phyloP scores from a whole-genome alignment of 2,888 invertebrate genomes.

The Cephus nigrinus region DNA sequence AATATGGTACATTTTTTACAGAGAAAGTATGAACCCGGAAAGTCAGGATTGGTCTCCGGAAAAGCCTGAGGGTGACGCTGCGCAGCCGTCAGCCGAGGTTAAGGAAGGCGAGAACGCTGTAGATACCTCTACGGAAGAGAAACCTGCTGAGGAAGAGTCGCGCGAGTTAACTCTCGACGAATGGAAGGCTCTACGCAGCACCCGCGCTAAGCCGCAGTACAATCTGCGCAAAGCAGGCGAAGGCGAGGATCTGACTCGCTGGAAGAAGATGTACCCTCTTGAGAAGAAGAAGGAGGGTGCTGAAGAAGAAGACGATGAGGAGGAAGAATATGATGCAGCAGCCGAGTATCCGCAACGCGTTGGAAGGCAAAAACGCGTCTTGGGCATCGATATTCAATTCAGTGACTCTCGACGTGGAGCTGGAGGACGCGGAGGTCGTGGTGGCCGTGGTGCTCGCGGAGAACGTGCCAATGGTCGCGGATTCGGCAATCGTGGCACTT shows the following conservation, averaged over 20 bases:
- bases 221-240: conserved; percentile 95
- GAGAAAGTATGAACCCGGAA: conserved; percentile 61
- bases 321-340: conserved; percentile 76
- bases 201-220: conserved; percentile 85
- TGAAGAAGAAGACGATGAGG: conserved; percentile 76
- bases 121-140: conserved; percentile 62
- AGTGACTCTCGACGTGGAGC: conserved; percentile 82
- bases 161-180: conserved; percentile 93
- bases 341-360: conserved; percentile 87
- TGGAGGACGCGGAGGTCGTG: conserved; percentile 73
- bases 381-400: conserved; percentile 90
- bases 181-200: conserved; percentile 89
- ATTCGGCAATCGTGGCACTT: conserved; percentile 59
- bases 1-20: conserved; percentile 24
- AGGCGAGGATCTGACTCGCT: conserved; percentile 90
- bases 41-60: conserved; percentile 62
- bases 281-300: conserved; percentile 78
- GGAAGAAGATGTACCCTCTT: conserved; percentile 90
- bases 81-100: conserved; percentile 36
- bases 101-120: conserved; percentile 55
- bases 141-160: conserved; percentile 79
- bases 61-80: conserved; percentile 68
- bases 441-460: conserved; percentile 72
- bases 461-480: conserved; percentile 65
- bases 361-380: conserved; percentile 85